Conservation (phyloP, 2,113 vertebrate species). For the Rhadina sibilatrix region DNA sequence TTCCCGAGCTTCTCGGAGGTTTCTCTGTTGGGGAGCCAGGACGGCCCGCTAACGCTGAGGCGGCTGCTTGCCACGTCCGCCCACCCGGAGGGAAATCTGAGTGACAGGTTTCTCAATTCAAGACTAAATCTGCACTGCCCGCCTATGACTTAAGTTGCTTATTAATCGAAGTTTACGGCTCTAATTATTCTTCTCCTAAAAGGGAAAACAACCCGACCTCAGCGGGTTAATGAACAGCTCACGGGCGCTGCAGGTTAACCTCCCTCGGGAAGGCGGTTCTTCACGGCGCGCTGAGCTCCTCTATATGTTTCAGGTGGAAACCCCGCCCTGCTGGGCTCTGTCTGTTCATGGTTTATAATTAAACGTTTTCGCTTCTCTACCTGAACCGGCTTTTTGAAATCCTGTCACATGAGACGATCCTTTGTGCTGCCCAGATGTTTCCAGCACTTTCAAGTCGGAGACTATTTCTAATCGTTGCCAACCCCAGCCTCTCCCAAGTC, state of each 20-base stretch:
- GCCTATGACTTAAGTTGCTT: slow-evolving; percentile 16
- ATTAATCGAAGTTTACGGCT: slow-evolving; percentile 40
- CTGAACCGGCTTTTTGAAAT: not conserved
- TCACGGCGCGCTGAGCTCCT: slow-evolving; percentile 37
- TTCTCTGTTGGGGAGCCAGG: not conserved
- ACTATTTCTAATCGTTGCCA: not conserved
- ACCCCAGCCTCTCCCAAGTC: not conserved
- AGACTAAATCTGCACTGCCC: not conserved
- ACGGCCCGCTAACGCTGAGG: not conserved
- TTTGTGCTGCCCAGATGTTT: not conserved
- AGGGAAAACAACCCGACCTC: slow-evolving; percentile 38
- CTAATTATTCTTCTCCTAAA: slow-evolving; percentile 42
- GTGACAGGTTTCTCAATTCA: not conserved
- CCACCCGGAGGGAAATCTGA: not conserved
- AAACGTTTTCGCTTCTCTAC: slow-evolving; percentile 24
- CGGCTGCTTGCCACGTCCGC: not conserved
- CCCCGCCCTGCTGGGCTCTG: not conserved
- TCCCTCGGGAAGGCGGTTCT: not conserved
- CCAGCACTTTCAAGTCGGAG: not conserved
- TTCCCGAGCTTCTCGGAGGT: not conserved
- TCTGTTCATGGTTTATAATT: slow-evolving; percentile 63
- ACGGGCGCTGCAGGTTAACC: slow-evolving; percentile 18
- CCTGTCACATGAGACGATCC: not conserved
- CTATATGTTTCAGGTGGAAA: not conserved
- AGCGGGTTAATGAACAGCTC: slow-evolving; percentile 73